Percentiles rank a stretch among this genome's conserved stretches.
Evolutionary conservation across 1,140 invertebrate genomes (phyloP).

Genomic region (Eumeta japonica): DNA sequence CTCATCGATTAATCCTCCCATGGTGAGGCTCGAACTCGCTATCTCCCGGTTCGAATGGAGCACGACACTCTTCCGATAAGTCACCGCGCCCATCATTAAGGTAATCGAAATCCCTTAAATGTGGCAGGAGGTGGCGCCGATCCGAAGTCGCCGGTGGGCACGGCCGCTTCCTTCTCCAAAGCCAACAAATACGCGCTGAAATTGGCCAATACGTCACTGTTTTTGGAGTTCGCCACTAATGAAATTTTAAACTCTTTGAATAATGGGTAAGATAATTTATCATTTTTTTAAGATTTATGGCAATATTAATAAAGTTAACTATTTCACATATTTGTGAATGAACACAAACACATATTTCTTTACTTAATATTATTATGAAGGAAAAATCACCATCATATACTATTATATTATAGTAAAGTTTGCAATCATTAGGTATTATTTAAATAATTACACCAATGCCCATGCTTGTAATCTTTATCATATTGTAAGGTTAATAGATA

Average conservation of each 20-base stretch:
- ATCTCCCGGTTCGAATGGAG: too few species aligned
- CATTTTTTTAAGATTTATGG: background rate
- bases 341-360: background rate
- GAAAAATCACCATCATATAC: background rate
- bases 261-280: slow-evolving; percentile 49
- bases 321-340: background rate
- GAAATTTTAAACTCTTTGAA: slow-evolving; percentile 74
- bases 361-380: too few species aligned
- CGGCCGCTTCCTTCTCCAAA: slow-evolving; percentile 83
- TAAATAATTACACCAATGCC: too few species aligned
- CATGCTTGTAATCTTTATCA: too few species aligned
- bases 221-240: slow-evolving; percentile 83
- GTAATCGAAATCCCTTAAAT: too few species aligned
- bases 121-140: slow-evolving; percentile 76
- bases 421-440: too few species aligned
- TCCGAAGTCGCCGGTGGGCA: slow-evolving; percentile 81
- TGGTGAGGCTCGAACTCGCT: too few species aligned
- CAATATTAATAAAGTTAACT: background rate
- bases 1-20: too few species aligned
- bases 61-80: too few species aligned
- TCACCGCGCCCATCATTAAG: too few species aligned
- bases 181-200: slow-evolving; percentile 79
- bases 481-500: too few species aligned
- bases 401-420: slow-evolving; percentile 4
- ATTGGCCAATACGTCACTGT: slow-evolving; percentile 82